Percentiles rank a stretch among this genome's conserved stretches.
Evolutionary conservation across 2,888 invertebrate species (phyloP).

Genomic region (Bombylius major): DNA sequence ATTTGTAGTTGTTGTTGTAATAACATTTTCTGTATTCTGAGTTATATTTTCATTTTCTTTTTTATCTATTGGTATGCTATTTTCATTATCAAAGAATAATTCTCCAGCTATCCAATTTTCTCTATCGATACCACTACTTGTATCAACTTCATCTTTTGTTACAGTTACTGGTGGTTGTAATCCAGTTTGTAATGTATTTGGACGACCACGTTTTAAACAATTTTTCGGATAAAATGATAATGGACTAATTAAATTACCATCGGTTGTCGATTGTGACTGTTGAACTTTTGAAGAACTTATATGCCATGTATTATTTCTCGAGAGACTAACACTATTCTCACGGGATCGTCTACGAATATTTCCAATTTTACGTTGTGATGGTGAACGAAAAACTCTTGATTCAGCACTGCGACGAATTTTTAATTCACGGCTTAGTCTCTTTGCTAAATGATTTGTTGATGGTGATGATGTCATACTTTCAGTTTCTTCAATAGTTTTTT

Average conservation of each 20-base stretch:
- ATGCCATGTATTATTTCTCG: conserved; percentile 55
- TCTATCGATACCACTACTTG: conserved; percentile 4
- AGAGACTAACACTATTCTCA: conserved; percentile 41
- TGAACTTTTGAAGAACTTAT: conserved; percentile 22
- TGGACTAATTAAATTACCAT: conserved; percentile 8
- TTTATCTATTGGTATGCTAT: neutral
- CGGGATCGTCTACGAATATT: conserved; percentile 57
- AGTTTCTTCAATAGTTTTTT: conserved; percentile 58
- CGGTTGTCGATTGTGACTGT: conserved; percentile 1
- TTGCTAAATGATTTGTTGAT: conserved; percentile 49
- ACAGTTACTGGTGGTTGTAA: conserved; percentile 19
- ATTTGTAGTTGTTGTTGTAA: neutral
- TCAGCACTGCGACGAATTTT: conserved; percentile 59
- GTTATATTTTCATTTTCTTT: neutral
- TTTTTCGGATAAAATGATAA: conserved; percentile 40
- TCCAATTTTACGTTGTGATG: conserved; percentile 71
- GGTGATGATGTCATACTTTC: conserved; percentile 28
- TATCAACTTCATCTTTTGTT: conserved; percentile 1
- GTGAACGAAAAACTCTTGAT: conserved; percentile 60
- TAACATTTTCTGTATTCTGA: neutral
- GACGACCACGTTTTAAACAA: conserved; percentile 39
- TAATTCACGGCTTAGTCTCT: conserved; percentile 55
- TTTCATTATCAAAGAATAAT: conserved; percentile 24
- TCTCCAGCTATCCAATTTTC: conserved; percentile 36
- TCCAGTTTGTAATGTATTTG: conserved; percentile 38